Base-by-base conservation (phyloP, 2,797 vertebrate species). In the Betta splendens region DNA sequence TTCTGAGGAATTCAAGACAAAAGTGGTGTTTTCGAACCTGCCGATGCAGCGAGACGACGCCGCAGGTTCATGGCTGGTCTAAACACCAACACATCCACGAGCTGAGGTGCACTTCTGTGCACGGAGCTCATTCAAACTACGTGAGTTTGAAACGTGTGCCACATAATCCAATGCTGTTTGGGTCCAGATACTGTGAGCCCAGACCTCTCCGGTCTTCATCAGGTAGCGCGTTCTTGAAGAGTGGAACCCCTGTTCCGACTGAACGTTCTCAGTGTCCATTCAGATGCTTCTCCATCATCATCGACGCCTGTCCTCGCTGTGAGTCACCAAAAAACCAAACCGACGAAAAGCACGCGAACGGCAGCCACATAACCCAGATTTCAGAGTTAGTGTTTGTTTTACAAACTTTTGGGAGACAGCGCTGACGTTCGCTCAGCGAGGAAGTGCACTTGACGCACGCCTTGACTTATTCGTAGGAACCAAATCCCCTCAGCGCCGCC, bases 331-430 rank as follows among this genome's bases (percentile, higher is more conserved):
- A 56, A 39, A 39, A 61, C 7, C 9, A 10, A 8, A 25, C 15
- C 31, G 4, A 18, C 17, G 35, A 61, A 72, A 64, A n/a, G 66
- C 59, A n/a, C 31, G 56, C 38, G 48, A 16, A 22, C 36, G 53
- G 59, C 8, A 9, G 15, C 22, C 18, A 20, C 7, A 43, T 36
- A 75, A 58, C 51, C 33, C 28, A 71, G 33, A 75, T 75, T 64
- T 33, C 3, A 23, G 20, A 65, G 44, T 72, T 69, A 17, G 21
- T 64, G 44, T 73, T 64, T 44, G 66, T 69, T 72, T 44, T 17
- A 28, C 42, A 60, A 79, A 77, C 36, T 72, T 82, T 71, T n/a
- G 8, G 29, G 44, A 70, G 38, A 37, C 22, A 15, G 7, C 1
- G 18, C 31, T 29, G 46, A 43, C 54, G 45, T 9, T 40, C 17